Conservation (phyloP, 2,888 invertebrate species). For the Operophtera brumata region DNA sequence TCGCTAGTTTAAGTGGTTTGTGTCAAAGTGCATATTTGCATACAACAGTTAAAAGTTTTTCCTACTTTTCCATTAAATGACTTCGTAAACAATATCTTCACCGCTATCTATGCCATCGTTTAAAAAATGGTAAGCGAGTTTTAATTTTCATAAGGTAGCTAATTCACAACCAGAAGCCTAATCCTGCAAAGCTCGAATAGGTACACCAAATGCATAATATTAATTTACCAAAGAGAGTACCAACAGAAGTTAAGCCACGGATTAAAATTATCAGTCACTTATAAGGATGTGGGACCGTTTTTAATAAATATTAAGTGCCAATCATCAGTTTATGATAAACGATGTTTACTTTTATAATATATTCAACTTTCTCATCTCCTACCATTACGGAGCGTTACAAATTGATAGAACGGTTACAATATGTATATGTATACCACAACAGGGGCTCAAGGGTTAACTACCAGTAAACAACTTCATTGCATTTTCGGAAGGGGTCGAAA, state of each 20-base stretch:
- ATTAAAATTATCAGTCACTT: conserved; percentile 3
- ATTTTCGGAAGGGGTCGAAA: conserved; percentile 56
- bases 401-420: conserved; percentile 57
- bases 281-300: conserved; percentile 27
- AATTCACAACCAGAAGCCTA: no score
- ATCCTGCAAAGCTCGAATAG: not conserved
- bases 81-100: not conserved
- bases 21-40: conserved; percentile 44
- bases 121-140: no score
- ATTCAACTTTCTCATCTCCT: conserved; percentile 32
- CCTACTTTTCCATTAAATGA: conserved; percentile 15
- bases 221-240: not conserved
- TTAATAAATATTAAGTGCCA: conserved; percentile 24
- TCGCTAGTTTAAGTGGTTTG: conserved; percentile 57
- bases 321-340: conserved; percentile 31
- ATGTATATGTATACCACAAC: no score
- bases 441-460: conserved; percentile 69
- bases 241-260: not conserved
- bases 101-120: not conserved
- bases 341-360: conserved; percentile 38
- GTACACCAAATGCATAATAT: not conserved
- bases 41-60: conserved; percentile 21
- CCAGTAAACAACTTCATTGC: conserved; percentile 71
- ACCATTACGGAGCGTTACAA: conserved; percentile 48
- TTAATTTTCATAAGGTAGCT: no score